A percentile compares a stretch with the other conserved stretches of the same genome.
phyloP scores from a whole-genome alignment of 2,888 invertebrate genomes.

The Campopleginae sp. region DNA sequence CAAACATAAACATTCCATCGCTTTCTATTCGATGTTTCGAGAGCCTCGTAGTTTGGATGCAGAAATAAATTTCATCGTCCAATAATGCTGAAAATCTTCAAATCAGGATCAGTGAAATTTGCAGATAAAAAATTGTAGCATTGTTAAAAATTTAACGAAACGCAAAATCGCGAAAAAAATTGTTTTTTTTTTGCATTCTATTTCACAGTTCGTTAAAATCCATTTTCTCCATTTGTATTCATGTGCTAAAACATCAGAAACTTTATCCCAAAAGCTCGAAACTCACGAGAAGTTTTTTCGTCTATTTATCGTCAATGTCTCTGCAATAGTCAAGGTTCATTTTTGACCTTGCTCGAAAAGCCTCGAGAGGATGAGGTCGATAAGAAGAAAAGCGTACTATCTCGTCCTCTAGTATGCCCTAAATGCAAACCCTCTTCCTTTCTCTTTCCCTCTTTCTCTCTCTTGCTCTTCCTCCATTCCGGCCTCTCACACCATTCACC shows the following conservation, averaged over 20 bases:
- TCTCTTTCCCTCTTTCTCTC: slow-evolving; percentile 14
- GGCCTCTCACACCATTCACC: slow-evolving; percentile 50
- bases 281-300: background rate
- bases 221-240: background rate
- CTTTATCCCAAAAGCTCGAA: background rate
- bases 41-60: background rate
- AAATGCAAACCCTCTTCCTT: slow-evolving; percentile 50
- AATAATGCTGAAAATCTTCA: background rate
- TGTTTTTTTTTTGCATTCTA: background rate
- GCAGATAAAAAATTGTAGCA: background rate
- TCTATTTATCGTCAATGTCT: background rate
- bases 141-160: background rate
- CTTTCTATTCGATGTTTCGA: background rate
- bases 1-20: background rate
- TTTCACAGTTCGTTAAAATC: background rate
- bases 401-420: slow-evolving; percentile 53
- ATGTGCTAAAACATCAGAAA: background rate
- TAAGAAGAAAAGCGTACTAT: slow-evolving; percentile 58
- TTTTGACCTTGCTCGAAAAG: slow-evolving; percentile 59
- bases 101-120: background rate
- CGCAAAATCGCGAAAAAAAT: background rate
- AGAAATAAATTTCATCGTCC: background rate
- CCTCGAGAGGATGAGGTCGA: slow-evolving; percentile 53
- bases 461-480: background rate
- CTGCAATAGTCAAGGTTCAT: slow-evolving; percentile 52